Base-by-base conservation (phyloP, 2,797 vertebrate species). In the Triplophysa bombifrons region DNA sequence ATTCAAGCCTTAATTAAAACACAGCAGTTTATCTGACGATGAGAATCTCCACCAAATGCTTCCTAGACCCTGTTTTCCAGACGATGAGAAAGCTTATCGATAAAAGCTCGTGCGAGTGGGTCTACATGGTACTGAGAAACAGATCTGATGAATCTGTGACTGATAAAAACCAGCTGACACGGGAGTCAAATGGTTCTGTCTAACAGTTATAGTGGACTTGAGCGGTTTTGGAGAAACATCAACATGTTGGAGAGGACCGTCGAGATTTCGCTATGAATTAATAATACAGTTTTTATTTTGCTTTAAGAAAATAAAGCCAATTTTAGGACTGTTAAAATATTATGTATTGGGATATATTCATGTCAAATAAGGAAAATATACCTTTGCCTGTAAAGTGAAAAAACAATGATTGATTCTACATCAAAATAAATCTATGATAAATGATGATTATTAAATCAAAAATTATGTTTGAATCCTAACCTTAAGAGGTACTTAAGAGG, bases 1-100 rank as follows among this genome's bases (percentile, higher is more conserved):
- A 94, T 34, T 94, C 91, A 91, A 92, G 93, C 91, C 93, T 94
- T 92, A 94, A 94, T 94, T 94, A 93, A 94, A 94, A 94, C 92
- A 91, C 92, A 92, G 92, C 93, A 92, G 92, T 94, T 94, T 94
- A 94, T 94, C 92, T 92, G 92, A 92, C 91, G 93, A 93, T 94
- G 92, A 92, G 92, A 94, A 93, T 94, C 91, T 91, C 92, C 91
- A 92, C 92, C 92, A 92, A 25, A 27, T 22, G 14, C 38, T 75
- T 27, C 61, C 61, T 75, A 61, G 9, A 48, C 63, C 34, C 16
- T 53, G 55, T 51, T 65, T 66, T 20, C n/a, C 3, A 41, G 46
- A 38, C 14, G 60, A 75, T 53, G n/a, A 14, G 30, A 70, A 48
- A 53, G 53, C 60, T 53, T 56, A 75, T 55, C 38, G 69, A 65